Evolutionary conservation across 2,797 vertebrate species (phyloP), one percentile per base, ranked within the genome.

Genomic region (Ctenochaetus hawaiiensis): DNA sequence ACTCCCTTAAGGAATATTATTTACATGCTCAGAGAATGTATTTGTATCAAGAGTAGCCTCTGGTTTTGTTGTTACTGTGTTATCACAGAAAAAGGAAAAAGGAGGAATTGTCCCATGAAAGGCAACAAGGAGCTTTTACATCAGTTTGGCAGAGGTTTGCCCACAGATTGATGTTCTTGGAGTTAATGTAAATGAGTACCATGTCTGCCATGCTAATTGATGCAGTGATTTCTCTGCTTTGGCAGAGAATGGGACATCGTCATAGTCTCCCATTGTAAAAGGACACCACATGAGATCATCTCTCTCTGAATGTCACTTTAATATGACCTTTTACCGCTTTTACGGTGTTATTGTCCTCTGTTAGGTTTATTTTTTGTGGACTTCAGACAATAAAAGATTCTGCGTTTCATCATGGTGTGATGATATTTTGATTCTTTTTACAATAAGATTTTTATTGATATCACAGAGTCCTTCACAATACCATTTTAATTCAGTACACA

Each of bases 241-340:
- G 30, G 30, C 30, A 30, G 30, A 34, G 22, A 52, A 11, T 30
- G 4, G 14, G 39, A 49, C 6, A 16, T 41, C 37, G 3, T 12
- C 22, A 56, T 70, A 43, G 2, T 47, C 26, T 74, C 62, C 64
- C 16, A 43, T 83, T 78, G 53, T 23, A 44, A 63, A 79, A 84
- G 65, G 72, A 81, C 82, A 66, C 43, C 16, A 10, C 41, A 61
- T 82, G 62, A 86, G 72, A 87, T 89, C 23, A 78, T 72, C 69
- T 71, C 43, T 30, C 26, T 18, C 41, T 73, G 70, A 88, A 88
- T 83, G 85, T 90, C 84, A 85, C 88, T 89, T 91, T 77, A 74
- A 49, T 67, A 44, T 65, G 58, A 79, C 77, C 83, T 84, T 30
- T 83, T 67, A 56, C 20, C 17, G 10, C 1, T 6, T 73, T 51